These are phyloP conservation scores for Phyllostomus hastatus DNA, from an alignment of 2,113 vertebrate genomes.

Conservation along the genomic window DNA sequence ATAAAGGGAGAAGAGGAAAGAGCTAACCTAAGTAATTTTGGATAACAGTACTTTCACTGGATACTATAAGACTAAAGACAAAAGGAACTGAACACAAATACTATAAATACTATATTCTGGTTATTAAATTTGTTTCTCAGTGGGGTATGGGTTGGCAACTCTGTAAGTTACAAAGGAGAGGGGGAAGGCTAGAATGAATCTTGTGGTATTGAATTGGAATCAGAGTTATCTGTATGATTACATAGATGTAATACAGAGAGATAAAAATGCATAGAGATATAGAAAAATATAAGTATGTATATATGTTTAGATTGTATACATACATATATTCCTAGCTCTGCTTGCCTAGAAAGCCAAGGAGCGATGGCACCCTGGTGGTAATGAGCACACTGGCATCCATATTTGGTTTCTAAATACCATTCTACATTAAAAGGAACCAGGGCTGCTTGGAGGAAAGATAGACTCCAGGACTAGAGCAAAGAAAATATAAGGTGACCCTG, in stretches of 20 bases:
- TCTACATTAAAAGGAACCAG: neutral
- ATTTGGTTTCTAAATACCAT: neutral
- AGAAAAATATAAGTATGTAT: neutral
- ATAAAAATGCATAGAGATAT: neutral
- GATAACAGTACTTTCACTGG: too few relatives aligned
- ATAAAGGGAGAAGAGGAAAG: neutral
- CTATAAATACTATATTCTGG: neutral
- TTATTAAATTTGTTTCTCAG: neutral
- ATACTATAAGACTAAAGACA: too few relatives aligned
- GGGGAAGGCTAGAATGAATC: neutral
- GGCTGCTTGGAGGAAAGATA: neutral
- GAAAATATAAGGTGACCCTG: neutral
- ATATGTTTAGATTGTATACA: neutral
- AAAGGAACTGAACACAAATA: neutral
- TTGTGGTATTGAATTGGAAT: neutral
- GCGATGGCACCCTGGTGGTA: neutral
- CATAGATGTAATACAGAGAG: neutral
- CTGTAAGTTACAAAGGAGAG: neutral
- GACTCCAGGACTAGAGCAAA: neutral
- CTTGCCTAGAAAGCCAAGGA: neutral
- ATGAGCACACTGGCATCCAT: neutral
- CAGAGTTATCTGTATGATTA: neutral
- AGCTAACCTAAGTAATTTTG: neutral
- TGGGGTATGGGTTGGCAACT: neutral
- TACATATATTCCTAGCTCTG: neutral